Evolutionary conservation across 2,888 invertebrate species (phyloP), one percentile per base, ranked within the genome.

Genomic region (Heliconius sara): DNA sequence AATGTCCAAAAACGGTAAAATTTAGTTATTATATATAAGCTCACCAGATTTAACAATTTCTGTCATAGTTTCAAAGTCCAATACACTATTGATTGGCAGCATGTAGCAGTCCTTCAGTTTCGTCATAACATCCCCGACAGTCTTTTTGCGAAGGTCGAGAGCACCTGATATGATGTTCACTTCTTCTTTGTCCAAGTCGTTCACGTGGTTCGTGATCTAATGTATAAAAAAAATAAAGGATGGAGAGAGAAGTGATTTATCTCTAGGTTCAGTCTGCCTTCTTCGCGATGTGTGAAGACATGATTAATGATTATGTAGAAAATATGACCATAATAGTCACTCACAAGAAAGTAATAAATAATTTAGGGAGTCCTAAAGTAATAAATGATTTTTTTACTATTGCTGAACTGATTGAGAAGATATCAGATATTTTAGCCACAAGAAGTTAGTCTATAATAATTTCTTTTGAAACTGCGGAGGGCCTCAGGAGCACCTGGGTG

Each of bases 121-220:
- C 12, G 99, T 99, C 99, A 99, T 99, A 25, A 99, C 97, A 87
- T 99, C 98, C 0, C 96, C 95, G 1, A 99, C 99, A 0, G 97
- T 98, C 93, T 85, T 99, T 90, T 97, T 98, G 76, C 98, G 97
- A 79, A 99, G 95, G 90, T 99, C 99, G 86, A 99, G 93, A 13
- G 99, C 99, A 27, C 99, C 99, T 4, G 98, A 98, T 85, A 99
- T 99, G 80, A 99, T 99, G 91, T 99, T 99, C 71, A 99, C 98
- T 91, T 99, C 99, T 88, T 99, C 99, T 86, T 97, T 98, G 90
- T 98, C 98, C 82, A 99, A 91, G 88, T 98, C 98, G 87, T 98
- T 98, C 83, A 97, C 97, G 86, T 98, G 98, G 76, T 97, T 98
- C 19, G 98, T 98, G 63, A 98, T 97, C 98, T 98, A 86, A 22